These are phyloP conservation scores for Brachymystax lenok DNA, from an alignment of 2,797 vertebrate species.

Conservation along the genomic window DNA sequence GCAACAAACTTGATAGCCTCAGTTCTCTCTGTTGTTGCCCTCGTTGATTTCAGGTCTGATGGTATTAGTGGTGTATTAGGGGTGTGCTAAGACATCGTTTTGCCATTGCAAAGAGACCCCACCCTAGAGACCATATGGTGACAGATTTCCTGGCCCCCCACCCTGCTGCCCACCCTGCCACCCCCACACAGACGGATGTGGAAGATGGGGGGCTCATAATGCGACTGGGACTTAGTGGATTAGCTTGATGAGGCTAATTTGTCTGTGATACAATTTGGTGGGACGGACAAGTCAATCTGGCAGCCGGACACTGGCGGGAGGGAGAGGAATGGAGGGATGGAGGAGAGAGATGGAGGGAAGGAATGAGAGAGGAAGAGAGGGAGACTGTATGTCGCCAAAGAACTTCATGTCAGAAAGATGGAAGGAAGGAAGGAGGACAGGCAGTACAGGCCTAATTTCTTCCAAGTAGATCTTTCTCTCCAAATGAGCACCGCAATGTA, in stretches of 20 bases:
- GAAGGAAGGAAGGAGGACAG: neutral
- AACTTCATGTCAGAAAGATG: slow-evolving; percentile 1
- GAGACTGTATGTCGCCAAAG: neutral
- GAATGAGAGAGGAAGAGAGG: neutral
- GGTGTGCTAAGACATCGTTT: neutral
- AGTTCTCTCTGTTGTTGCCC: neutral
- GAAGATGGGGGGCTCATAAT: slow-evolving; percentile 1
- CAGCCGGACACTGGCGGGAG: slow-evolving; percentile 2
- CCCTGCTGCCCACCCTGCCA: neutral
- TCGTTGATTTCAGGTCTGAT: neutral
- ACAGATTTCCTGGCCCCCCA: slow-evolving; percentile 21
- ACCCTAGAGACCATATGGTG: neutral
- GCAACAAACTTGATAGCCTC: neutral
- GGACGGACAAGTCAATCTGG: slow-evolving; percentile 36
- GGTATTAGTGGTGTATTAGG: neutral
- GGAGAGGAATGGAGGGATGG: slow-evolving; percentile 14
- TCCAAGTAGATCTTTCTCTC: slow-evolving; percentile 11
- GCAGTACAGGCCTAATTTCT: slow-evolving; percentile 32
- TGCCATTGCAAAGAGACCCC: neutral
- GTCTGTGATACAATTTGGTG: slow-evolving; percentile 44
- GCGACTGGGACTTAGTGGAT: slow-evolving; percentile 44
- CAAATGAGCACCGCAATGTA: slow-evolving; percentile 34
- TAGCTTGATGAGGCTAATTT: slow-evolving; percentile 54
- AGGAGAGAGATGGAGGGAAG: slow-evolving; percentile 7
- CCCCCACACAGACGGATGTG: too few species aligned